Base-by-base conservation (phyloP, 2,797 vertebrate species). In the Threskiornis aethiopicus region DNA sequence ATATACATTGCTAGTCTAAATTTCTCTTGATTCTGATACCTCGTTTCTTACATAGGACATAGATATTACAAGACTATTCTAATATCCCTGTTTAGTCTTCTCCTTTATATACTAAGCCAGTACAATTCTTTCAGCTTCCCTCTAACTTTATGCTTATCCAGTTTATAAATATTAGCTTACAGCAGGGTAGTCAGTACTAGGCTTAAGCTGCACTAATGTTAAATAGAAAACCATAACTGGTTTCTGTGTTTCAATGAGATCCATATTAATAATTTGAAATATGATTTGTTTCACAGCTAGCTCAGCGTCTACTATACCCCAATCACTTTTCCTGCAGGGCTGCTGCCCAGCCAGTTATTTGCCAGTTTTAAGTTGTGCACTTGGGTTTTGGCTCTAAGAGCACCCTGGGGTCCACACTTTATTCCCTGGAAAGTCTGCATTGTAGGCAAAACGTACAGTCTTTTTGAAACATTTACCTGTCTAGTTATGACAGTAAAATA, bases 251-350 rank as follows among this genome's bases (percentile, higher is more conserved):
- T 82, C 47, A 54, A 1, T 71, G 11, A 82, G 33, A 85, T 33
- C n/a, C 44, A 29, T n/a, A 54, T 13, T 16, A 61, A 49, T 31
- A 79, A 58, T 81, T 64, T 59, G 12, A 82, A 78, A 78, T 29
- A 20, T 1, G 13, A 5, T 42, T 72, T 86, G 3, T 54, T 87
- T 64, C 75, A 67, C 57, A 79, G 29, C 24, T 71, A 79, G 6
- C 13, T 64, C 0, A 0, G 16, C 39, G 11, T 6, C 39, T 54
- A 12, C 22, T 35, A 6, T 67, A 37, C 11, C 5, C 21, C 39
- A 39, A 6, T 3, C 18, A 28, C 8, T 25, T 37, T 69, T 62
- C 33, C 24, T 39, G 11, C 28, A 51, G 37, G 33, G 13, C 24
- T 57, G 16, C 19, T 25, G 4, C 16, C 33, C 39, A 64, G 28